Conservation (phyloP, 2,797 vertebrate species). For the Apogon talboti region DNA sequence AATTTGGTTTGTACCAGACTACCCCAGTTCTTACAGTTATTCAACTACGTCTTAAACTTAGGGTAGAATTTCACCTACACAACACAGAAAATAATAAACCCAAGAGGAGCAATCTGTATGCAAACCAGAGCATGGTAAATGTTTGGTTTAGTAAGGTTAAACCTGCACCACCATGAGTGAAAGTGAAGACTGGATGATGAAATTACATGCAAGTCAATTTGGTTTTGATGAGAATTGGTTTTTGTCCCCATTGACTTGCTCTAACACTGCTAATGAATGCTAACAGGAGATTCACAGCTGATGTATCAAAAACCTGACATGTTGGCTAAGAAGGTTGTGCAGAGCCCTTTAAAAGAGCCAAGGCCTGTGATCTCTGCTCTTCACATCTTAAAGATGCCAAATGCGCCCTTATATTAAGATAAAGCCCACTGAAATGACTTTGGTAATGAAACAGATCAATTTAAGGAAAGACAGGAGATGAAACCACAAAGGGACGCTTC, state of each 20-base stretch:
- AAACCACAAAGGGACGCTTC: conserved; percentile 40
- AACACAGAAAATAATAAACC: no score
- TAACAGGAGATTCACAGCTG: conserved; percentile 35
- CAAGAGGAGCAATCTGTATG: conserved; percentile 19
- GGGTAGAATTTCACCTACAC: no score
- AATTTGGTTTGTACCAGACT: no score
- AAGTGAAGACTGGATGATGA: conserved; percentile 48
- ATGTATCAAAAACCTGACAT: conserved; percentile 36
- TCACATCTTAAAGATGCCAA: conserved; percentile 22
- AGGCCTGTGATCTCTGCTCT: background rate
- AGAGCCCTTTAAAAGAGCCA: conserved; percentile 9
- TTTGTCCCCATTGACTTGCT: conserved; percentile 32
- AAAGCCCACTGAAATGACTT: conserved; percentile 21
- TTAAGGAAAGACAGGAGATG: conserved; percentile 27
- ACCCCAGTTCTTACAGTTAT: no score
- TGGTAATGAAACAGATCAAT: conserved; percentile 36
- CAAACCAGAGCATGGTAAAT: conserved; percentile 15
- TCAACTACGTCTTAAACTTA: no score
- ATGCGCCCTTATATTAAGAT: conserved; percentile 7
- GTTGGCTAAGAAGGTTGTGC: conserved; percentile 1
- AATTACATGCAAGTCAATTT: conserved; percentile 60
- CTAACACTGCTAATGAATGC: conserved; percentile 40
- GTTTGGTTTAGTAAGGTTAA: conserved; percentile 45
- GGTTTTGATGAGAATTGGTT: conserved; percentile 40
- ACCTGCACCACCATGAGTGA: conserved; percentile 30